Conservation (phyloP, 1,140 invertebrate genomes). For the Neotoxoptera formosana region DNA sequence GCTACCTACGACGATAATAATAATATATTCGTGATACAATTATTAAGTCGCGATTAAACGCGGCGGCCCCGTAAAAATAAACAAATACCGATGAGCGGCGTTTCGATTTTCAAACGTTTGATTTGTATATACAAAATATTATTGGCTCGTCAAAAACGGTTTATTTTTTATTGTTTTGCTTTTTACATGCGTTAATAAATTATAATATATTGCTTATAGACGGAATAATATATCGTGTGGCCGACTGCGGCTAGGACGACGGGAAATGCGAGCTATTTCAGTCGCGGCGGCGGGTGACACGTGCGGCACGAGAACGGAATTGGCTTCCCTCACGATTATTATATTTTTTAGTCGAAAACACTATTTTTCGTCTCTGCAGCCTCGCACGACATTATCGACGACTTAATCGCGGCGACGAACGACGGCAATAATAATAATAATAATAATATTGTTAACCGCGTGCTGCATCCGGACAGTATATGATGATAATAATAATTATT, state of each 20-base stretch:
- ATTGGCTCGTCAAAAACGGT: not conserved
- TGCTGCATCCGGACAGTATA: too few species aligned
- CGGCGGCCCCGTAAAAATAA: not conserved
- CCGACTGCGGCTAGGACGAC: not conserved
- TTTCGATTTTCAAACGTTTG: not conserved
- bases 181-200: too few species aligned
- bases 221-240: too few species aligned
- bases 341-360: not conserved
- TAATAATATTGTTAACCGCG: not conserved
- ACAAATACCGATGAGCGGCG: not conserved
- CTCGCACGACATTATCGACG: rapidly evolving
- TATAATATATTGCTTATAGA: too few species aligned
- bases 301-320: not conserved
- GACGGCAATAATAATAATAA: too few species aligned
- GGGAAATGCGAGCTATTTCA: not conserved
- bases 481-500: too few species aligned
- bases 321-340: not conserved
- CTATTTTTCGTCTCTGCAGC: not conserved
- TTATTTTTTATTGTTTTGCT: not conserved
- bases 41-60: not conserved
- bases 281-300: not conserved
- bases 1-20: too few species aligned
- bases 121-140: not conserved
- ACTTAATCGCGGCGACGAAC: not conserved
- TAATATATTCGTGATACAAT: not conserved